A percentile compares a stretch with the other conserved stretches of the same genome.
Conservation (phyloP, 2,113 vertebrate species). For the Alligator sinensis region DNA sequence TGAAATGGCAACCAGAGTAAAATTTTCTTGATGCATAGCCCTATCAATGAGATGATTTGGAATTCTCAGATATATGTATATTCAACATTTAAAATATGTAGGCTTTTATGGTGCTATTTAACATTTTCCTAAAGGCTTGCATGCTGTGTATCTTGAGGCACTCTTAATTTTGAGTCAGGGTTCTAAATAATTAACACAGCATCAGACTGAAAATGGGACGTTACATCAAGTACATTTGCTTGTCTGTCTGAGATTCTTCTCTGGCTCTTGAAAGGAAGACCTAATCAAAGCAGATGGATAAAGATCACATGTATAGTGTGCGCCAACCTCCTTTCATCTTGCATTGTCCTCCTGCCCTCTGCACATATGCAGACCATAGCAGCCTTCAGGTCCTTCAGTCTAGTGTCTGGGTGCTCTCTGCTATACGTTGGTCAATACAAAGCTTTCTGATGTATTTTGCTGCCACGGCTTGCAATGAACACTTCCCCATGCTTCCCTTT, state of each 20-base stretch:
- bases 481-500: constrained; percentile 10
- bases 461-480: background rate
- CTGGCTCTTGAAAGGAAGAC: background rate
- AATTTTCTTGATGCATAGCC: background rate
- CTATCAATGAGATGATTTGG: background rate
- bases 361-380: constrained; percentile 14
- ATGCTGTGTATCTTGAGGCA: background rate
- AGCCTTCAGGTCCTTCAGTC: constrained; percentile 20
- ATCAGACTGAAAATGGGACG: background rate
- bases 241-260: background rate
- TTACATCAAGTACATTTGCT: background rate
- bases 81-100: background rate
- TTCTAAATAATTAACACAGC: constrained; percentile 14
- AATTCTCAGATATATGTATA: background rate
- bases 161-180: background rate
- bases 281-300: constrained; percentile 12
- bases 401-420: background rate
- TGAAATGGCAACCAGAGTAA: background rate
- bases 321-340: background rate
- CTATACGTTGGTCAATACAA: constrained; percentile 38
- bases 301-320: background rate
- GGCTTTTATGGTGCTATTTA: background rate
- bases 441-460: constrained; percentile 33
- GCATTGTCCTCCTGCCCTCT: constrained; percentile 27
- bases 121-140: background rate